phyloP scores from a whole-genome alignment of 1,140 invertebrate species.

The Euglossa dilemma region DNA sequence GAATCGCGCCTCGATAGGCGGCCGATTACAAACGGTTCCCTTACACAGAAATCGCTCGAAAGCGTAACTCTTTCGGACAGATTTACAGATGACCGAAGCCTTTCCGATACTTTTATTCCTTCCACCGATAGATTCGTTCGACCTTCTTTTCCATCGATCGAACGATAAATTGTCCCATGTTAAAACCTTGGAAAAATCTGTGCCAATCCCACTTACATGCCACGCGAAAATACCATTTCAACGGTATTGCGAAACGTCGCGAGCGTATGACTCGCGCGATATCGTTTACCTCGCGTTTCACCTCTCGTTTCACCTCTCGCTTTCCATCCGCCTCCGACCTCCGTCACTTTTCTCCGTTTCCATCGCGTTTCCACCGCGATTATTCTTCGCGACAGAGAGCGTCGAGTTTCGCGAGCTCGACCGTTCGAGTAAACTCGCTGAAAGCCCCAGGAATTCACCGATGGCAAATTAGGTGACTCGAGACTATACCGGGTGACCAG shows the following conservation, averaged over 20 bases:
- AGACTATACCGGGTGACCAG: conserved; percentile 15
- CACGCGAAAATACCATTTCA: conserved; percentile 22
- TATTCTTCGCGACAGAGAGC: neutral
- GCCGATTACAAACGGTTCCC: neutral
- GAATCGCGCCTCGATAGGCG: neutral
- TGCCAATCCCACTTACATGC: conserved; percentile 54
- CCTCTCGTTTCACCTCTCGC: conserved; percentile 10
- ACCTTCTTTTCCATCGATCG: conserved; percentile 44
- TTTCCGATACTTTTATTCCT: conserved; percentile 37
- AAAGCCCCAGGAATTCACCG: conserved; percentile 19
- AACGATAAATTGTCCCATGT: conserved; percentile 40
- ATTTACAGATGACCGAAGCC: conserved; percentile 45
- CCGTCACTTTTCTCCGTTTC: neutral
- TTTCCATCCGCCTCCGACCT: neutral
- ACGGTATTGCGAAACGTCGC: conserved; percentile 21
- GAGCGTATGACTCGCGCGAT: neutral
- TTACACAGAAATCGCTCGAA: neutral
- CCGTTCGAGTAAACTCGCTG: neutral
- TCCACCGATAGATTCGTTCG: conserved; percentile 18
- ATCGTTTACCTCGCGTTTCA: neutral
- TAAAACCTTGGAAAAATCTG: conserved; percentile 53
- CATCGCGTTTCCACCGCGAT: no score
- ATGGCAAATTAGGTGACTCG: conserved; percentile 23
- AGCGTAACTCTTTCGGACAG: conserved; percentile 6
- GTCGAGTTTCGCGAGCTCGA: neutral